Percentiles rank a stretch among this genome's conserved stretches.
Conservation (phyloP, 2,797 vertebrate genomes). For the Jordanella pulchra region DNA sequence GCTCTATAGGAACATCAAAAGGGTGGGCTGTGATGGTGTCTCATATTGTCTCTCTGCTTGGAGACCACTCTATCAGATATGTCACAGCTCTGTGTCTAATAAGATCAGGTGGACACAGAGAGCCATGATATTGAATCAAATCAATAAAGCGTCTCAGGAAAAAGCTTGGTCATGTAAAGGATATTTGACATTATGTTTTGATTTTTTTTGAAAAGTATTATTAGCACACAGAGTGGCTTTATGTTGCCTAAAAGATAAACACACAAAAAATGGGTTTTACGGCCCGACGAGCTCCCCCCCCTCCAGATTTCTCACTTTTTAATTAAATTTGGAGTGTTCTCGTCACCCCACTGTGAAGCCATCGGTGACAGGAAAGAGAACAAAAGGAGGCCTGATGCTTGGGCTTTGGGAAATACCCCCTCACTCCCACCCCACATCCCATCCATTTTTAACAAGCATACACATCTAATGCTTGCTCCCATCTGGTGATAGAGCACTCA, state of each 20-base stretch:
- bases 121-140: constrained; percentile 59
- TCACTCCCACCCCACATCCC: constrained; percentile 13
- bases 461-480: constrained; percentile 58
- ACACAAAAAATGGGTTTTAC: constrained; percentile 44
- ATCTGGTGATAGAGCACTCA: constrained; percentile 75
- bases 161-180: background rate
- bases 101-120: constrained; percentile 68
- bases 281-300: background rate
- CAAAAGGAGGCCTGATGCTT: constrained; percentile 75
- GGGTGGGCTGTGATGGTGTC: constrained; percentile 44
- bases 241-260: constrained; percentile 5
- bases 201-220: background rate
- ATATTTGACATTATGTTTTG: background rate
- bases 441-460: constrained; percentile 10
- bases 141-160: constrained; percentile 47
- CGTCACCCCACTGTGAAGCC: constrained; percentile 76
- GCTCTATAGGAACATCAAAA: constrained; percentile 51
- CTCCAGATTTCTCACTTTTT: constrained; percentile 63
- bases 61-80: constrained; percentile 61
- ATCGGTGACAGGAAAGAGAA: constrained; percentile 73
- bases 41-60: constrained; percentile 28
- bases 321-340: constrained; percentile 74
- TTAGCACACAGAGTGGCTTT: background rate
- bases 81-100: constrained; percentile 67
- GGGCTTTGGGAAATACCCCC: constrained; percentile 48